Percentiles rank a stretch among this genome's conserved stretches.
phyloP scores from a whole-genome alignment of 2,888 invertebrate genomes.

The Temnothorax rugatulus region DNA sequence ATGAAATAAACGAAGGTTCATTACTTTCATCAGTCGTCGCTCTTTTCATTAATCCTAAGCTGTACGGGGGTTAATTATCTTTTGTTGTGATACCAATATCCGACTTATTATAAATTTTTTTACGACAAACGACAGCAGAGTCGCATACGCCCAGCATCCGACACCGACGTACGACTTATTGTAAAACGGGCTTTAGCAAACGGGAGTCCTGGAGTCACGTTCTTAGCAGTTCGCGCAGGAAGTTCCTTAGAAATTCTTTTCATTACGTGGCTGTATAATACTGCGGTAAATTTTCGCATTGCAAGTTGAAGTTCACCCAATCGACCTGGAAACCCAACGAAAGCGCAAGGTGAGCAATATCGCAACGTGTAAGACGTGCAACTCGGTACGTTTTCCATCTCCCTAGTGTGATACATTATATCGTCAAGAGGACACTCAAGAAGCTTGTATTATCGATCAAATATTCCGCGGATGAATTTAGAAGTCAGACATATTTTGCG shows the following conservation, averaged over 20 bases:
- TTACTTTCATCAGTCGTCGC: too few relatives aligned
- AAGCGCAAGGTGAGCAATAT: constrained; percentile 36
- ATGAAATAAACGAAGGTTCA: too few relatives aligned
- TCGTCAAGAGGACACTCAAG: constrained; percentile 4
- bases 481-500: not conserved
- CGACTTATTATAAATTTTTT: too few relatives aligned
- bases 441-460: constrained; percentile 31
- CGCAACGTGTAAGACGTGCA: constrained; percentile 19
- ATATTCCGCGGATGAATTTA: constrained; percentile 6
- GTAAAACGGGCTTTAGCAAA: not conserved
- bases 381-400: constrained; percentile 9
- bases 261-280: not conserved
- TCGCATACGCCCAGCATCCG: too few relatives aligned
- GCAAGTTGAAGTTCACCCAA: constrained; percentile 5
- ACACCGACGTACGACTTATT: not conserved
- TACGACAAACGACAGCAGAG: too few relatives aligned
- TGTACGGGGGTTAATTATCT: too few relatives aligned
- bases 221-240: constrained; percentile 1
- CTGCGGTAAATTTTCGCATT: constrained; percentile 12
- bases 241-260: constrained; percentile 39
- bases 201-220: not conserved
- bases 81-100: too few relatives aligned
- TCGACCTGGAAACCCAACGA: constrained; percentile 26
- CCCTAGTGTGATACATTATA: not conserved
- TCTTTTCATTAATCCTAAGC: too few relatives aligned